These are phyloP conservation scores for Cromileptes altivelis DNA, from an alignment of 2,113 vertebrate species.

Conservation along the genomic window DNA sequence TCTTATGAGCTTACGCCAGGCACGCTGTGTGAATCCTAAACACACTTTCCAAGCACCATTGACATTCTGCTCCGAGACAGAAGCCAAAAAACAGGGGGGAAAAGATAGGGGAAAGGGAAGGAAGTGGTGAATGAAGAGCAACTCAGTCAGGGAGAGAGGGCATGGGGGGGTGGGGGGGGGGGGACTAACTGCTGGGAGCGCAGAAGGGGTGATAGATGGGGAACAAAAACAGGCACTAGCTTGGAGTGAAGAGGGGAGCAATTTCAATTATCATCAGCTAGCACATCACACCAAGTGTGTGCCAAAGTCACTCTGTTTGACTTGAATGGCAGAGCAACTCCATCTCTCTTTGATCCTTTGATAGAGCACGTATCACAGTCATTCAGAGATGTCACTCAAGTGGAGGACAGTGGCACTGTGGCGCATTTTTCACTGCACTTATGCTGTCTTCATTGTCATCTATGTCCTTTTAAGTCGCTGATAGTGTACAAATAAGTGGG, in stretches of 20 bases:
- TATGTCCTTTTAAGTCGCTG: constrained; percentile 18
- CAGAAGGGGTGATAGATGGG: constrained; percentile 18
- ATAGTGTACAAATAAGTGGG: constrained; percentile 4
- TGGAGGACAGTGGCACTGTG: constrained; percentile 28
- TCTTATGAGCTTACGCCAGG: constrained; percentile 58
- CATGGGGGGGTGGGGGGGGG: neutral
- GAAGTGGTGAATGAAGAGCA: constrained; percentile 31
- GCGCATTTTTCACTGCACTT: constrained; percentile 11
- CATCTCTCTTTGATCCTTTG: constrained; percentile 43
- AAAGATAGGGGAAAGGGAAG: constrained; percentile 13
- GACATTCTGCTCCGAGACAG: constrained; percentile 40
- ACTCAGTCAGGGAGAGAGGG: constrained; percentile 16
- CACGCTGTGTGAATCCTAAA: constrained; percentile 57
- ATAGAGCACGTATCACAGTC: constrained; percentile 37
- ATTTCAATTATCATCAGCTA: constrained; percentile 62
- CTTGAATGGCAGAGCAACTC: constrained; percentile 35
- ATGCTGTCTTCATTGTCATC: constrained; percentile 18
- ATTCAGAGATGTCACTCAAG: constrained; percentile 47
- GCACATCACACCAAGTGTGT: constrained; percentile 50
- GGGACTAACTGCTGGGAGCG: constrained; percentile 15
- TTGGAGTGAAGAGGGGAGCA: constrained; percentile 18
- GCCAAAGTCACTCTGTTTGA: constrained; percentile 47
- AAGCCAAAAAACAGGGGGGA: constrained; percentile 9
- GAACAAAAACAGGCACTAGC: neutral
- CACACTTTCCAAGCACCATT: constrained; percentile 26